Percentiles rank a stretch among this genome's conserved stretches.
These are phyloP conservation scores for Holotrichia oblita DNA, from an alignment of 1,140 invertebrate genomes.

Conservation along the genomic window DNA sequence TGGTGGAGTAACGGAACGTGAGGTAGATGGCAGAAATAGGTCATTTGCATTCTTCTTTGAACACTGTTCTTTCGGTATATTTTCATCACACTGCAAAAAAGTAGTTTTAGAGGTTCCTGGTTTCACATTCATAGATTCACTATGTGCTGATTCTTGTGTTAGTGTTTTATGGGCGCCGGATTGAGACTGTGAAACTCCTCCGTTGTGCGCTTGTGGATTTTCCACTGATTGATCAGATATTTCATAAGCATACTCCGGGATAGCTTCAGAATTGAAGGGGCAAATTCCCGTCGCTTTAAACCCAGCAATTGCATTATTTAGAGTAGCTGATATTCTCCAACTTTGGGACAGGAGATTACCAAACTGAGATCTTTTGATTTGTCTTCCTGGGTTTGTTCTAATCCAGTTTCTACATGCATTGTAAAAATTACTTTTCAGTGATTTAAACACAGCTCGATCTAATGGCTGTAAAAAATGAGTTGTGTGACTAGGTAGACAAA, in stretches of 20 bases:
- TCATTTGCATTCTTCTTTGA: no score
- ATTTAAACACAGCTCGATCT: conserved; percentile 45
- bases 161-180: no score
- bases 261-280: conserved; percentile 47
- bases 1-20: no score
- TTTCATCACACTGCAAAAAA: no score
- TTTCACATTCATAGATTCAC: no score
- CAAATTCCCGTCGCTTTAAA: conserved; percentile 48
- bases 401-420: conserved; percentile 10
- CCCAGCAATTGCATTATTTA: conserved; percentile 45
- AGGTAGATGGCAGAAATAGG: no score
- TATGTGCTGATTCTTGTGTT: no score
- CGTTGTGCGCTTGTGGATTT: no score
- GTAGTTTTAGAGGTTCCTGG: no score
- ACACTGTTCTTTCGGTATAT: no score
- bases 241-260: neutral
- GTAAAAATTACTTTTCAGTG: conserved; percentile 41
- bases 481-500: neutral
- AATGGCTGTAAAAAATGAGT: conserved; percentile 44
- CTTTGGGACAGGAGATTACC: neutral
- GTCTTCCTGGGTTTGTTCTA: neutral
- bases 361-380: conserved; percentile 24
- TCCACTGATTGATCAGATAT: no score
- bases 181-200: no score
- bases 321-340: neutral